Evolutionary conservation across 1,140 invertebrate genomes (phyloP), one percentile per base, ranked within the genome.

Genomic region (Platyscapa corneri): DNA sequence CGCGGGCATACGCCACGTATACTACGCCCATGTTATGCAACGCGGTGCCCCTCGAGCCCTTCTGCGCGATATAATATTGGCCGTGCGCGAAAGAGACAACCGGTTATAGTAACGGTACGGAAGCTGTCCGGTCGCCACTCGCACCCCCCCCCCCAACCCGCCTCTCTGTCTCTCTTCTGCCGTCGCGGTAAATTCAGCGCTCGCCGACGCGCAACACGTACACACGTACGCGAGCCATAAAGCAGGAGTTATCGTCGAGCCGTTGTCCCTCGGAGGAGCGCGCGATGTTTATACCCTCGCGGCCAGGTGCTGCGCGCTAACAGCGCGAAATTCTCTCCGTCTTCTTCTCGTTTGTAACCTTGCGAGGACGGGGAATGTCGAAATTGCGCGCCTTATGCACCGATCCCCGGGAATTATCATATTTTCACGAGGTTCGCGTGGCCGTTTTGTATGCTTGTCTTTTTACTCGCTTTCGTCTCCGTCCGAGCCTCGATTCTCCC

Each of bases 211-310:
- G 86, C 81, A n/a, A 82, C 83, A 84, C 76, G 82, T 46, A 76
- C 39, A 78, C 75, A 82, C 75, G 56, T 65, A 32, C 32, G 87
- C 80, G 76, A 56, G 56, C 89, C 88, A 90, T 89, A 90, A 89
- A 90, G 83, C 86, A 89, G 27, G 75, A 89, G 87, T 89, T 90
- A 90, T 90, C 89, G 88, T 82, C 82, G 87, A 87, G 82, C 84
- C 83, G 86, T 89, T 86, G 86, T 87, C 86, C 83, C 72, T 67
- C 60, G 46, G 70, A 88, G 86, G 79, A 88, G 85, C 46, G 76
- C 81, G 37, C 82, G 85, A 74, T 34, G 18, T 23, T 27, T 72
- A 27, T 37, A 49, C 32, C 23, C 42, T 49, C 65, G 46, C 10
- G 65, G 32, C 32, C 70, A 60, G 49, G 76, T 60, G 76, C 23